Evolutionary conservation across 2,113 vertebrate species (phyloP).

Genomic region (Ploceus nigricollis): DNA sequence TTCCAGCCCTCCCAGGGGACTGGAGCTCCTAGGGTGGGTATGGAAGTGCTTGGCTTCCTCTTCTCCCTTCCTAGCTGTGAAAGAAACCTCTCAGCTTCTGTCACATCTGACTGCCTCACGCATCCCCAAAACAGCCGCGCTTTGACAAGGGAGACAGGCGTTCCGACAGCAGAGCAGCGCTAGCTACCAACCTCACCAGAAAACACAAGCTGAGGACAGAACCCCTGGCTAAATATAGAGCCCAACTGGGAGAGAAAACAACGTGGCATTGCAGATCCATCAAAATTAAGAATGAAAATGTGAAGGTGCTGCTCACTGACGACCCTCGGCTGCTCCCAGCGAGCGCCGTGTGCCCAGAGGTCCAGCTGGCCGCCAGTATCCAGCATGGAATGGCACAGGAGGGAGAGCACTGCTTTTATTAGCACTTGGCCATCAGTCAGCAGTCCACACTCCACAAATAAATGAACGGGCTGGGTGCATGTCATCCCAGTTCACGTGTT

Average conservation of each 20-base stretch:
- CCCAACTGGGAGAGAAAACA: background rate
- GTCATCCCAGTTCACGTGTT: background rate
- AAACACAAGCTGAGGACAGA: constrained; percentile 1
- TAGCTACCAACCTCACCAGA: background rate
- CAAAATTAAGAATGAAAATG: constrained; percentile 3
- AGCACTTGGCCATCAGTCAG: constrained; percentile 3
- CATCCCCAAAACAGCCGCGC: constrained; percentile 61
- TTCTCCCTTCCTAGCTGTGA: constrained; percentile 35
- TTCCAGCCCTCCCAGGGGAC: constrained; percentile 35
- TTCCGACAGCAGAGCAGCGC: background rate
- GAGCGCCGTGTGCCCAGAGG: fast-evolving
- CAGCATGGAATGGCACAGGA: background rate
- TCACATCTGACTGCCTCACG: constrained; percentile 68
- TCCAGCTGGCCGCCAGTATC: background rate
- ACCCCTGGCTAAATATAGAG: constrained; percentile 15
- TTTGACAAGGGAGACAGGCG: constrained; percentile 32
- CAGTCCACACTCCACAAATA: constrained; percentile 25
- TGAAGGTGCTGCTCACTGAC: background rate
- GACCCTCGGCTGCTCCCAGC: background rate
- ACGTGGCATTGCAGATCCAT: background rate
- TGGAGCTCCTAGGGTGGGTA: constrained; percentile 15
- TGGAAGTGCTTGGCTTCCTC: constrained; percentile 50
- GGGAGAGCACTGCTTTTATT: background rate
- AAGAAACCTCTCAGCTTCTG: constrained; percentile 44
- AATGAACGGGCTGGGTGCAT: background rate